Conservation (phyloP, 2,113 vertebrate genomes). For the Macroglossus sobrinus region DNA sequence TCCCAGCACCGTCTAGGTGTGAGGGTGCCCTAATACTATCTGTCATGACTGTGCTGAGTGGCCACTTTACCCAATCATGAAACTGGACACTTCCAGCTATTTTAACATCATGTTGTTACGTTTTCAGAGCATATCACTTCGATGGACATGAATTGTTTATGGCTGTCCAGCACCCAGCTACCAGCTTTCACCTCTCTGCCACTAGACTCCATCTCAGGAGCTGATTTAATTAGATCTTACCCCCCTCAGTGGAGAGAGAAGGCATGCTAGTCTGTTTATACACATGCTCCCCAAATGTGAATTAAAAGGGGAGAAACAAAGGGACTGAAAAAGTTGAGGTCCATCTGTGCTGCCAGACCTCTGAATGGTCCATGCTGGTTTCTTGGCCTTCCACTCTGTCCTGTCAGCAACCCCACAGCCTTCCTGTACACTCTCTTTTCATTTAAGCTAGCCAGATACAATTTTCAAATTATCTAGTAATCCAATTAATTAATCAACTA, state of each 20-base stretch:
- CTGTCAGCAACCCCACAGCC: too few species aligned
- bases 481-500: too few species aligned
- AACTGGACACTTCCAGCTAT: background rate
- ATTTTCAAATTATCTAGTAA: too few species aligned
- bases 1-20: background rate
- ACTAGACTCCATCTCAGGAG: background rate
- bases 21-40: background rate
- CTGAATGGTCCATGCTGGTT: too few species aligned
- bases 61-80: background rate
- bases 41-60: background rate
- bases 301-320: background rate
- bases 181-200: background rate
- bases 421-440: too few species aligned
- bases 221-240: background rate
- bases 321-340: background rate
- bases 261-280: too few species aligned
- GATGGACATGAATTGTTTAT: accelerated
- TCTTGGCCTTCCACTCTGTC: too few species aligned
- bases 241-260: background rate
- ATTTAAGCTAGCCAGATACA: too few species aligned
- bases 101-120: background rate
- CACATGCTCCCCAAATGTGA: background rate
- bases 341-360: too few species aligned
- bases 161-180: background rate
- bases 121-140: background rate